Evolutionary conservation across 2,888 invertebrate genomes (phyloP).

Genomic region (Dusona sp.): DNA sequence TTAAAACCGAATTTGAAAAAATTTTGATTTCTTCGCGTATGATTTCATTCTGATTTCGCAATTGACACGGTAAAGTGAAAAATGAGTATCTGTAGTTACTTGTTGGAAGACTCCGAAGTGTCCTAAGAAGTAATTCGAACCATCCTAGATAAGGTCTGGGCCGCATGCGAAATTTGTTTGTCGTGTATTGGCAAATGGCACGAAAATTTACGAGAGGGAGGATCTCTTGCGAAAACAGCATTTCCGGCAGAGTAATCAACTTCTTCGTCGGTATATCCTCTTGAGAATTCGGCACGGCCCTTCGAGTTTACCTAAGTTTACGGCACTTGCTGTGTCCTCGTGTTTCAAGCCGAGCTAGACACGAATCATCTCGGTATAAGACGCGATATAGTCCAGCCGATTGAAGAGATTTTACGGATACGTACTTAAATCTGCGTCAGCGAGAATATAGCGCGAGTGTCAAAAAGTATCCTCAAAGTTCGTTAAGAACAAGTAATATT

Average conservation of each 20-base stretch:
- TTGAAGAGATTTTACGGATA: constrained; percentile 53
- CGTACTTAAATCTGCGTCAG: constrained; percentile 55
- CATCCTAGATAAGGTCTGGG: constrained; percentile 24
- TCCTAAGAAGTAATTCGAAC: constrained; percentile 18
- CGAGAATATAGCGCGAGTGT: background rate
- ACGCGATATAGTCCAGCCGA: constrained; percentile 13
- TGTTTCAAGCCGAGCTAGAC: constrained; percentile 46
- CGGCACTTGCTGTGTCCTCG: constrained; percentile 23
- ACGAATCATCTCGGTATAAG: constrained; percentile 24
- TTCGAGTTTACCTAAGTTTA: constrained; percentile 53
- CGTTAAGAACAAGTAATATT: background rate
- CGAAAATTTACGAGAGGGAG: constrained; percentile 36
- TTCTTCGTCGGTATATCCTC: constrained; percentile 49
- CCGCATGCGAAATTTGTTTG: constrained; percentile 46
- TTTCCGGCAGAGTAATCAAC: constrained; percentile 64
- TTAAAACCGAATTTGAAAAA: background rate
- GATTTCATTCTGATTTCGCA: background rate
- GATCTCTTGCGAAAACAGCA: constrained; percentile 49
- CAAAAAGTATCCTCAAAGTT: background rate
- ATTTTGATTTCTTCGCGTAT: background rate
- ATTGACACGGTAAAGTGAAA: background rate
- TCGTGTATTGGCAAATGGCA: constrained; percentile 40
- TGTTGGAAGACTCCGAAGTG: background rate
- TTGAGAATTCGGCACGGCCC: constrained; percentile 54
- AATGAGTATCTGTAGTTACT: background rate